Base-by-base conservation (phyloP, 2,113 vertebrate genomes). In the Calidris pugnax region DNA sequence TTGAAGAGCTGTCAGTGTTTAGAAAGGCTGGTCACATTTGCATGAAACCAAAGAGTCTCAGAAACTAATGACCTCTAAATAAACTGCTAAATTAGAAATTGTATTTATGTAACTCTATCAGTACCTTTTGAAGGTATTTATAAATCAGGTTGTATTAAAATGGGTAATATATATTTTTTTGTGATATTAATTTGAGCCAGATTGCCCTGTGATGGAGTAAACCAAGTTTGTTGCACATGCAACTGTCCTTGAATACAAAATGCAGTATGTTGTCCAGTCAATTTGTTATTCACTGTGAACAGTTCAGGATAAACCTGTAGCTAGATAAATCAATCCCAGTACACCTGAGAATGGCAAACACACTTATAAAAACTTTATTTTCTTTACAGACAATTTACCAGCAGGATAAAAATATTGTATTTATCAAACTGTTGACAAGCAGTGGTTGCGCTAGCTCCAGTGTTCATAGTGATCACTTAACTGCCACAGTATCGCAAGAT, bases 351-450 rank as follows among this genome's bases (percentile, higher is more conserved):
- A 59, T 62, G 57, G 41, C 53, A 92, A 60, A 76, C 16, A 5
- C 51, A 43, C 47, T 77, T 80, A 81, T 4, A 62, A 94, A 60
- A 94, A 79, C 27, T 94, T 64, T 53, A 22, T 74, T 94, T 90
- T 82, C 60, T 87, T 90, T 77, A 87, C 37, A 82, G 51, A 32
- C 64, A 48, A 59, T 91, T 85, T 93, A 67, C 37, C 56, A 89
- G 24, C 30, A 76, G 37, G 48, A 33, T 53, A 62, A 62, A 95
- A 85, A n/a, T 32, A 37, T 14, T 53, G 7, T 75, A n/a, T 94
- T 87, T 94, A 37, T 95, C 92, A 79, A 86, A 30, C 83, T 72
- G 48, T 79, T 95, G 80, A 72, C 53, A 94, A 39, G 57, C 24
- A 64, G 39, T 53, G 39, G 51, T 84, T 90, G 60, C 79, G 68